phyloP scores from a whole-genome alignment of 2,797 vertebrate genomes.

The Spea hammondii region DNA sequence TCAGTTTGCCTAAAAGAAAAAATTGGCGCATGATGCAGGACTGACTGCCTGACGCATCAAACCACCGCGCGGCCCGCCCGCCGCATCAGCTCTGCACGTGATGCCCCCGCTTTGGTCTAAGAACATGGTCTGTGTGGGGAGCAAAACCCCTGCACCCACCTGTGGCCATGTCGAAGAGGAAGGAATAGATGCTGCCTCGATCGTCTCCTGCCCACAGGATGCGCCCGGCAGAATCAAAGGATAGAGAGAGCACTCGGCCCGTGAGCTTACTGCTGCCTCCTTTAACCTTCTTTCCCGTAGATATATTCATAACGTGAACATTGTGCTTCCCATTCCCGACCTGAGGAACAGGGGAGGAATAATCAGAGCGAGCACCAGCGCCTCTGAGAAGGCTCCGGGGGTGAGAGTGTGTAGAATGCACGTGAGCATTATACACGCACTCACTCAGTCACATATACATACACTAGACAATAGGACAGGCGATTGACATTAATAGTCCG shows the following conservation, averaged over 20 bases:
- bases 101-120: too few species aligned
- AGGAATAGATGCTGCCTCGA: conserved; percentile 88
- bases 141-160: conserved; percentile 67
- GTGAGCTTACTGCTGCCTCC: conserved; percentile 90
- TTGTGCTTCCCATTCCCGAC: conserved; percentile 90
- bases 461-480: too few species aligned
- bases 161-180: conserved; percentile 93
- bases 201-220: conserved; percentile 93
- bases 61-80: neutral
- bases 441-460: too few species aligned
- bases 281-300: conserved; percentile 91
- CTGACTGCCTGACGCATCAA: neutral
- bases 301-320: conserved; percentile 92
- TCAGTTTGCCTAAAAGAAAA: conserved; percentile 80
- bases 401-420: too few species aligned
- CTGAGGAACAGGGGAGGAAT: conserved; percentile 58
- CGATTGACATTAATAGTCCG: too few species aligned
- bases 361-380: too few species aligned
- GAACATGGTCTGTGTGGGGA: too few species aligned
- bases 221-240: conserved; percentile 86
- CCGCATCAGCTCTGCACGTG: neutral
- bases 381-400: too few species aligned
- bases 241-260: conserved; percentile 84
- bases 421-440: too few species aligned
- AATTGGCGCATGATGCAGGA: neutral